Base-by-base conservation (phyloP, 64 coral and sea anemone genomes). In the Platygyra sinensis region DNA sequence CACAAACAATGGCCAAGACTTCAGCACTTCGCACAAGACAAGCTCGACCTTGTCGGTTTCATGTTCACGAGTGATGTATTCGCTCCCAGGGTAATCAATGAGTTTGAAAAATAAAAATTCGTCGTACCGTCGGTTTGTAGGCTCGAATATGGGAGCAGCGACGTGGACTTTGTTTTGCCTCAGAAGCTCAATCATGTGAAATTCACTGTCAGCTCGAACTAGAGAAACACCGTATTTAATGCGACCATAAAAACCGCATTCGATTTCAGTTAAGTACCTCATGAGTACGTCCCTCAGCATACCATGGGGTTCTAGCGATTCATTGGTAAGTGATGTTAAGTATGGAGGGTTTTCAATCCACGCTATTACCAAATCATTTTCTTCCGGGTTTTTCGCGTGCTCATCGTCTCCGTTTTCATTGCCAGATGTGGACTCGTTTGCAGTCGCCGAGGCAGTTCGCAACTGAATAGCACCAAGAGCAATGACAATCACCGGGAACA, bases 1-100 rank as follows among this genome's bases (percentile, higher is more conserved):
- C 7, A 78, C 89, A 36, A 90, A 60, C 65, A 90, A 73, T 73
- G 89, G 89, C 89, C 89, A 90, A 19, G 89, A 90, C 14, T 71
- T 90, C 29, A 82, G 73, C 6, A 83, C 30, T 30, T 73, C 73
- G 7, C 61, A 28, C 25, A 73, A 55, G n/a, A 90, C 57, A 52
- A 82, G 17, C 33, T 38, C n/a, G 20, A 80, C 46, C 15, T 51
- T 13, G 33, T n/a, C n/a, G n/a, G 64, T 90, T 27, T 38, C 39
- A 13, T 55, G 28, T 0, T 51, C 82, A 8, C 16, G 17, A 16
- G 62, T 92, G 54, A 72, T 86, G 13, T 36, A 87, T 25, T 92
- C 90, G 18, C 74, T 87, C 10, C 90, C 90, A 9, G 90, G 90
- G 19, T 92, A 86, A 52, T 92, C 83, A 46, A 54, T 25, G 13